Percentiles rank a stretch among this genome's conserved stretches.
Conservation (phyloP, 30 jellyfish, hydroid and myxozoan species). For the Catostylus mosaicus region DNA sequence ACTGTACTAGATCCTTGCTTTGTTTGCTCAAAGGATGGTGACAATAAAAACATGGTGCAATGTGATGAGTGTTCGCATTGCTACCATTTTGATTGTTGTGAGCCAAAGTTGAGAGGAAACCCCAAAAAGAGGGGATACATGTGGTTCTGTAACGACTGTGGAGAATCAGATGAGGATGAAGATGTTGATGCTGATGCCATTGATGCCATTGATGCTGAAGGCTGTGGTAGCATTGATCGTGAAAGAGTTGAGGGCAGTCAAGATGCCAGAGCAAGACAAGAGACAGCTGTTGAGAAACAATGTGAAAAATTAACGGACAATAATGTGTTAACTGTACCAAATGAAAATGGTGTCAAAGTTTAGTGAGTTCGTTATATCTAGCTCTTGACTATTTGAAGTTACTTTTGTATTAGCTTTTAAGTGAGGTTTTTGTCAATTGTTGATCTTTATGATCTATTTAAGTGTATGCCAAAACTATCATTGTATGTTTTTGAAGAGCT, state of each 20-base stretch:
- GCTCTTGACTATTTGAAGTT: too few relatives aligned
- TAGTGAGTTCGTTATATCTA: too few relatives aligned
- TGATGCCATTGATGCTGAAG: constrained; percentile 31
- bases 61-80: constrained; percentile 88
- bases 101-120: constrained; percentile 83
- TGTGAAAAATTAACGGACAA: neutral
- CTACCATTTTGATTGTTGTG: constrained; percentile 88
- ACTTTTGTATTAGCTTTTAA: too few relatives aligned
- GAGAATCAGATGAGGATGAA: constrained; percentile 52
- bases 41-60: constrained; percentile 62
- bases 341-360: constrained; percentile 6
- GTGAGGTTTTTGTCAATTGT: too few relatives aligned
- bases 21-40: constrained; percentile 82
- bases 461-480: too few relatives aligned
- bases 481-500: too few relatives aligned
- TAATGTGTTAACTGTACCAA: too few relatives aligned
- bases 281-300: neutral
- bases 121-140: constrained; percentile 87
- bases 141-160: constrained; percentile 90
- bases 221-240: neutral
- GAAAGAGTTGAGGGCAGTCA: constrained; percentile 16
- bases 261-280: neutral
- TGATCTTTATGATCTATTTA: too few relatives aligned
- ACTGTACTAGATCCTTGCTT: constrained; percentile 48
- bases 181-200: constrained; percentile 29